phyloP scores from a whole-genome alignment of 2,888 invertebrate genomes.

The Sarcophaga rosellei region DNA sequence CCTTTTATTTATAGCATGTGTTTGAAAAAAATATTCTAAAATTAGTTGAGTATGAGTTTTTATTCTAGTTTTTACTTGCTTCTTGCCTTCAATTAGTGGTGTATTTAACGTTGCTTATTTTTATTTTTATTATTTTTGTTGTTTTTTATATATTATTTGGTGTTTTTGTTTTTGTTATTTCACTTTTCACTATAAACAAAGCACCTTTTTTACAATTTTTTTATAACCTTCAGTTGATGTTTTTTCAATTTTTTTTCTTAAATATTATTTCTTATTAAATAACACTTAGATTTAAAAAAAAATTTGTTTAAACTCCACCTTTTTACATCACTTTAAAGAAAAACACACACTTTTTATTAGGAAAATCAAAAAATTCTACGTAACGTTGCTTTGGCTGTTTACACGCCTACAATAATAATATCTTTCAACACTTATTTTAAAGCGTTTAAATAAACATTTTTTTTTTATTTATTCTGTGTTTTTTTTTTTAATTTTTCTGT shows the following conservation, averaged over 20 bases:
- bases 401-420: constrained; percentile 4
- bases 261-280: constrained; percentile 6
- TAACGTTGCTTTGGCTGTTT: not conserved
- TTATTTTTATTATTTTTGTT: too few species aligned
- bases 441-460: not conserved
- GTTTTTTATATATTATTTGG: not conserved
- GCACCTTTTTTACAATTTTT: not conserved
- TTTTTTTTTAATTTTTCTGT: not conserved
- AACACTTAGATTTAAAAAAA: not conserved
- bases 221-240: not conserved
- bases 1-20: not conserved
- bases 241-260: constrained; percentile 11
- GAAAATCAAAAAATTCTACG: not conserved
- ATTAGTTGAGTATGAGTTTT: not conserved
- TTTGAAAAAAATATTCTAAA: too few species aligned
- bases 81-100: constrained; percentile 47
- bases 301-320: too few species aligned
- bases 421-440: not conserved
- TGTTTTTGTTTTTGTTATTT: not conserved
- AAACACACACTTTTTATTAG: too few species aligned
- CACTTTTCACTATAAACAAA: not conserved
- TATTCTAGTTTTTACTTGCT: not conserved
- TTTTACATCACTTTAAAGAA: too few species aligned
- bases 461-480: not conserved
- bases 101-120: not conserved